Percentiles rank a stretch among this genome's conserved stretches.
phyloP scores from a whole-genome alignment of 92 coral and sea anemone species.

The Bergia sp. region DNA sequence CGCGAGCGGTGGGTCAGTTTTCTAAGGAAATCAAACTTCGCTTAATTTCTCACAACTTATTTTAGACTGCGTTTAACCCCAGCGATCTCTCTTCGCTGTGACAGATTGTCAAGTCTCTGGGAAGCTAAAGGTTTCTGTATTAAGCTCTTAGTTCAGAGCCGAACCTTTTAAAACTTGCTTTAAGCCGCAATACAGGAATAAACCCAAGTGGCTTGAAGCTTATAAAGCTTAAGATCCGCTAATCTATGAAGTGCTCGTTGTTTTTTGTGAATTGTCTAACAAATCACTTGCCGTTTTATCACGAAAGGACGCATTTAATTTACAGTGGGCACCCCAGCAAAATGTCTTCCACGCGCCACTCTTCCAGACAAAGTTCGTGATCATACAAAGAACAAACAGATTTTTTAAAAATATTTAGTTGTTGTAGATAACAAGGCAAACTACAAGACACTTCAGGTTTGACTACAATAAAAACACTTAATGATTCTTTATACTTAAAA shows the following conservation, averaged over 20 bases:
- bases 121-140: not conserved
- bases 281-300: not conserved
- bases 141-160: constrained; percentile 5
- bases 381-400: not conserved
- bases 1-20: not conserved
- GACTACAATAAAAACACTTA: not conserved
- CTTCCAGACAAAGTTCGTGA: not conserved
- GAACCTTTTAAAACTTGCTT: constrained; percentile 2
- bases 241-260: constrained; percentile 41
- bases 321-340: not conserved
- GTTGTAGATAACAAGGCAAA: not conserved
- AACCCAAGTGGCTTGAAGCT: constrained; percentile 29
- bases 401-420: too few species aligned
- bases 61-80: constrained; percentile 32
- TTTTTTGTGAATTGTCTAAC: constrained; percentile 23
- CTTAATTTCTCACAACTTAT: not conserved
- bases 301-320: constrained; percentile 28
- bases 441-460: not conserved
- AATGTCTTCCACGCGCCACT: not conserved
- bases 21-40: constrained; percentile 1
- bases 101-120: not conserved
- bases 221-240: constrained; percentile 37
- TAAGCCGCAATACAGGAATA: constrained; percentile 28
- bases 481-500: not conserved
- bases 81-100: not conserved